Evolutionary conservation across 1,140 invertebrate species (phyloP), one percentile per base, ranked within the genome.

Genomic region (Neuroterus valhalla): DNA sequence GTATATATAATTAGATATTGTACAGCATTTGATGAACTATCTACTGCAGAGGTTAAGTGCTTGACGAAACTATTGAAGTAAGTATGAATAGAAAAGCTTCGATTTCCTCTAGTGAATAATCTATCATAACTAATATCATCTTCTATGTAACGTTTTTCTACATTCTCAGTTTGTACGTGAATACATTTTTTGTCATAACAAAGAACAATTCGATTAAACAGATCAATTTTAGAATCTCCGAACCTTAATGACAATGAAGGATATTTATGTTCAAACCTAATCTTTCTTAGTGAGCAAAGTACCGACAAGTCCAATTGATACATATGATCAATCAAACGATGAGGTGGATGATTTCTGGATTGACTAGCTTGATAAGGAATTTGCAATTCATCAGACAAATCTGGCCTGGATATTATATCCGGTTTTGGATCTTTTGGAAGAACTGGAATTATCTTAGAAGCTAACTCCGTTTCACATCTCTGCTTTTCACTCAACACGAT

Each of bases 1-100:
- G 80, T 81, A 70, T 75, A 79, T 21, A 81, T 66, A 75, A 80
- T 62, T 75, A 81, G 68, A 70, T 81, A 76, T 66, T 80, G 55
- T 62, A 80, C 3, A 38, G 75, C 45, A 71, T 75, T 66, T 75
- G 12, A 62, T 67, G 19, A 72, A 70, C 45, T 75, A 44, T 78
- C 50, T 62, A 42, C 45, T 52, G 70, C 68, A 23, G 21, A 67
- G 21, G 75, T 66, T 55, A 71, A 23, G 31, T 75, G 70, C 68
- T 78, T 78, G 17, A 75, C 78, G 74, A 76, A 80, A 78, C 73
- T 80, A 73, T 73, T 55, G 67, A 80, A 72, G 66, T 78, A 80
- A 48, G 52, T 73, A 67, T 80, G 72, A 5, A 80, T 46, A 66
- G 68, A 70, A 71, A 71, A 78, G 44, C 48, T 73, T 50, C 26